Percentiles rank a stretch among this genome's conserved stretches.
phyloP scores from a whole-genome alignment of 2,888 invertebrate species.

The Pristionchus fissidentatus region DNA sequence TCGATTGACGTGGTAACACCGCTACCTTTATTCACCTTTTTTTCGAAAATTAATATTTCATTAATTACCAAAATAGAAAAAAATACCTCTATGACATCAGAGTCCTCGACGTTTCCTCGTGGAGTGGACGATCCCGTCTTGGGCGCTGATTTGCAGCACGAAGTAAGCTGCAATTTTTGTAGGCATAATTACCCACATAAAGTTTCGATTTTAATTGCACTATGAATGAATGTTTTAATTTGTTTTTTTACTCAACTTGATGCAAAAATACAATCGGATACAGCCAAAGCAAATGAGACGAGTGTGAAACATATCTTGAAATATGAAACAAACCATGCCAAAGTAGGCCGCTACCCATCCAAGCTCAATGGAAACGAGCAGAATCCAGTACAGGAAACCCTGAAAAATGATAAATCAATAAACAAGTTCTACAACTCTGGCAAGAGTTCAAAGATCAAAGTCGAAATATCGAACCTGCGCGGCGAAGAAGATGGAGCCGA shows the following conservation, averaged over 20 bases:
- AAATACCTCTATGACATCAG: conserved; percentile 61
- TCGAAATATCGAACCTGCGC: conserved; percentile 51
- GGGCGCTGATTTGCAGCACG: neutral
- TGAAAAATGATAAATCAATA: neutral
- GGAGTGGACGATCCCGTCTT: neutral
- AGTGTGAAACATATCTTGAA: neutral
- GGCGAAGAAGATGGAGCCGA: conserved; percentile 62
- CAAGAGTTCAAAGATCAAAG: neutral
- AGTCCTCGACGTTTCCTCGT: conserved; percentile 59
- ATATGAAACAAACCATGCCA: neutral
- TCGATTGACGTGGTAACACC: too few species aligned
- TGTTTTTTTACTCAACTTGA: too few species aligned
- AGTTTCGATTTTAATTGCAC: neutral
- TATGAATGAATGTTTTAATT: neutral
- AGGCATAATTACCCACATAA: too few species aligned
- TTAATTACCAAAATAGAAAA: neutral
- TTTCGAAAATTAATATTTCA: neutral
- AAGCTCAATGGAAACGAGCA: neutral
- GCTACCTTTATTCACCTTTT: too few species aligned
- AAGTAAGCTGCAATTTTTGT: too few species aligned
- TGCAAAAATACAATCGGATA: neutral
- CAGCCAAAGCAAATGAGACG: too few species aligned
- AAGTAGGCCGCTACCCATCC: neutral
- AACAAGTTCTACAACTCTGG: too few species aligned
- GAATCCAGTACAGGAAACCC: conserved; percentile 43